These are phyloP conservation scores for Spermophilus dauricus DNA, from an alignment of 2,113 vertebrate genomes.

Conservation along the genomic window DNA sequence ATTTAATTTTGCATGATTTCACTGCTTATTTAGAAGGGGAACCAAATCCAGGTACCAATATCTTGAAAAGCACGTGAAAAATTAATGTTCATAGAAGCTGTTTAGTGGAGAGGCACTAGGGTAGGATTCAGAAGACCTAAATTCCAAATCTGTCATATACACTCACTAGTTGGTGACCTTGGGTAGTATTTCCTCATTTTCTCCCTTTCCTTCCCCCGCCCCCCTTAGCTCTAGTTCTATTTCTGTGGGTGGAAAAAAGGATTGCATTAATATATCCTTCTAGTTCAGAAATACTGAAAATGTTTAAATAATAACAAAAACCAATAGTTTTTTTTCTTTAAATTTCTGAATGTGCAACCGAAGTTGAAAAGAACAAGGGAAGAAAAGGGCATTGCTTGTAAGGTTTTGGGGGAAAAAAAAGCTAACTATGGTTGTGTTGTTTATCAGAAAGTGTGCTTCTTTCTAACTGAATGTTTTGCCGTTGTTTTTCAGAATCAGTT, in stretches of 20 bases:
- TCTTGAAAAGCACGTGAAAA: background rate
- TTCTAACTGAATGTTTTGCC: conserved; percentile 3
- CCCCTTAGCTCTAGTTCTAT: background rate
- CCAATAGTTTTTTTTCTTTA: background rate
- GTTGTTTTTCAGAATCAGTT: conserved; percentile 29
- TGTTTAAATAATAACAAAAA: background rate
- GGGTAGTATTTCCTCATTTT: background rate
- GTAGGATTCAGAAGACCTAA: background rate
- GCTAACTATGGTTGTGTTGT: background rate
- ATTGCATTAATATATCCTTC: background rate
- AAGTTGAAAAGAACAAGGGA: background rate
- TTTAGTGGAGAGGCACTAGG: background rate
- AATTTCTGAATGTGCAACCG: conserved; percentile 45
- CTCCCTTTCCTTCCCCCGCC: no score
- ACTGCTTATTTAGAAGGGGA: background rate
- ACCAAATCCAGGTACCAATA: background rate
- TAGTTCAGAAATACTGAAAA: conserved; percentile 5
- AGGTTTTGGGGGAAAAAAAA: background rate
- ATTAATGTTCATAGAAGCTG: background rate
- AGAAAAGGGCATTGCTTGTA: conserved; percentile 15
- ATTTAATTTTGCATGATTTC: conserved; percentile 1
- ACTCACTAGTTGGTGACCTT: background rate
- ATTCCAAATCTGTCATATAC: background rate
- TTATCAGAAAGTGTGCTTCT: conserved; percentile 30
- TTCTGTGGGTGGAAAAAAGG: background rate